Conservation (phyloP, 2,113 vertebrate genomes). For the Cyprinodon brontotheroides region DNA sequence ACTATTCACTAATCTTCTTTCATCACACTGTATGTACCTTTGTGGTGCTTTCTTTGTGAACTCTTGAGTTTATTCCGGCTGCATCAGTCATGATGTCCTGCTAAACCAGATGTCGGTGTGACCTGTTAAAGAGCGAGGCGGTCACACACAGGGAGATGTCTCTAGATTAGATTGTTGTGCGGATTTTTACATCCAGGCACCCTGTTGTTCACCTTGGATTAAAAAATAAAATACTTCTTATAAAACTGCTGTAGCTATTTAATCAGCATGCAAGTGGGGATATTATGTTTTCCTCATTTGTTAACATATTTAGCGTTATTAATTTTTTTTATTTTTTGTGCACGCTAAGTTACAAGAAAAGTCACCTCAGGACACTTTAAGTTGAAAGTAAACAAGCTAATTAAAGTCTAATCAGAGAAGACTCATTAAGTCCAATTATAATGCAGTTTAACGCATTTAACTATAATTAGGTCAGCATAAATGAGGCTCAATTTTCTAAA, state of each 20-base stretch:
- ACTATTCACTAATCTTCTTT: too few relatives aligned
- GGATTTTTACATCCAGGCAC: neutral
- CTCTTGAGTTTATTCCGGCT: neutral
- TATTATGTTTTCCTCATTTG: neutral
- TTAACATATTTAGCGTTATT: neutral
- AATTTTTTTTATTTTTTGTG: neutral
- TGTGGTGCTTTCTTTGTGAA: neutral
- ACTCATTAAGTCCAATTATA: neutral
- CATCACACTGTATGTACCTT: neutral
- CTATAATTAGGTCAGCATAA: neutral
- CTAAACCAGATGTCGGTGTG: constrained; percentile 16
- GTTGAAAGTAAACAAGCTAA: neutral
- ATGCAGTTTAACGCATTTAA: neutral
- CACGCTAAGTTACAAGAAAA: neutral
- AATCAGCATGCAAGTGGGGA: neutral
- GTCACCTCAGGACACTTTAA: neutral
- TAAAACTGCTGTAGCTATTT: neutral
- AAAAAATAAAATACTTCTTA: neutral
- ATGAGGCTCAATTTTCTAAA: neutral
- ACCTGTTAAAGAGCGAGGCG: neutral
- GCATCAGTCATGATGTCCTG: neutral
- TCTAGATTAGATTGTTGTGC: constrained; percentile 3
- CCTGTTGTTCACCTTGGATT: neutral
- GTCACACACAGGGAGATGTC: neutral
- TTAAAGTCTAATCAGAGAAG: neutral